Evolutionary conservation across 2,888 invertebrate species (phyloP).

Genomic region (Thecocarcelia acutangulata): DNA sequence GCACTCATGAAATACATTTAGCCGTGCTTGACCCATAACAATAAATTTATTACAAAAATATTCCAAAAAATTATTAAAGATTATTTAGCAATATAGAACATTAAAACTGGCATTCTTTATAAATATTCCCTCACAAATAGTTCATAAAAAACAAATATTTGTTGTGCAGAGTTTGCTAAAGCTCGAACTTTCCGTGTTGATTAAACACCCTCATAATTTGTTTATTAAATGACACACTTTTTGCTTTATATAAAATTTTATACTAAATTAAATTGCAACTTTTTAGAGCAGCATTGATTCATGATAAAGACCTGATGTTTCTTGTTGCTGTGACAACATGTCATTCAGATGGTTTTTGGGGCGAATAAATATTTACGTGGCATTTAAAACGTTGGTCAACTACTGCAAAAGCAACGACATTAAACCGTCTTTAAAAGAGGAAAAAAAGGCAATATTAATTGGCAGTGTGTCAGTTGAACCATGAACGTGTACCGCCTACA

Average conservation of each 20-base stretch:
- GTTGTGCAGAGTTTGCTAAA: too few relatives aligned
- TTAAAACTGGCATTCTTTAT: too few relatives aligned
- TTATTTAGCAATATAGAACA: too few relatives aligned
- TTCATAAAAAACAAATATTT: too few relatives aligned
- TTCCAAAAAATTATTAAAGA: too few relatives aligned
- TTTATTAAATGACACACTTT: conserved; percentile 27
- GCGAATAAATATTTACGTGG: conserved; percentile 47
- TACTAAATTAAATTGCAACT: conserved; percentile 8
- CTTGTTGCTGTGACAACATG: conserved; percentile 42
- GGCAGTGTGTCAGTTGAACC: conserved; percentile 68
- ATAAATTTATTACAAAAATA: too few relatives aligned
- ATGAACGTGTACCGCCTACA: conserved; percentile 74
- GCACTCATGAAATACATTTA: too few relatives aligned
- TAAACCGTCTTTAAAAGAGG: conserved; percentile 16
- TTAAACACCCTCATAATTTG: background rate
- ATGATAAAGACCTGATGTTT: conserved; percentile 42
- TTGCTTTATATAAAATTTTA: conserved; percentile 8
- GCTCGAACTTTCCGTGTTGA: background rate
- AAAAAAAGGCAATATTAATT: conserved; percentile 13
- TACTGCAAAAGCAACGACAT: conserved; percentile 33
- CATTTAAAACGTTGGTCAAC: conserved; percentile 41
- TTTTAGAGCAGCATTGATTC: conserved; percentile 22
- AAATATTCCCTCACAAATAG: too few relatives aligned
- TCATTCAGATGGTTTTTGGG: conserved; percentile 54
- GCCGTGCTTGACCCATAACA: too few relatives aligned